Conservation (phyloP, 2,113 vertebrate species). For the Seriola quinqueradiata region DNA sequence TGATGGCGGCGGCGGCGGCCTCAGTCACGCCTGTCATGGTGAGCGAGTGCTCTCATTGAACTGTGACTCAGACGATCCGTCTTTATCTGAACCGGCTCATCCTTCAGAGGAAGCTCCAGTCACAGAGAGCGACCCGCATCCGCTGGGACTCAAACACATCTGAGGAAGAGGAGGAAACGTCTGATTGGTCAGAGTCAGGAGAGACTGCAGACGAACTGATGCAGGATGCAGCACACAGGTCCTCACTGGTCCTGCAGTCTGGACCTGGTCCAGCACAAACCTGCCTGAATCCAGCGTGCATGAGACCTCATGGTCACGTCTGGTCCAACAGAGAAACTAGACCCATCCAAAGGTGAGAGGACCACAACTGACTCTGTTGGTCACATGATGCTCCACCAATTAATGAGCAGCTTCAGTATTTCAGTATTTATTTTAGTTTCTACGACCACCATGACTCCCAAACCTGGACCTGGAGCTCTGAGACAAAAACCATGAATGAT, state of each 20-base stretch:
- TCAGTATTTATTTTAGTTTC: no score
- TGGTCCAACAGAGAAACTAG: no score
- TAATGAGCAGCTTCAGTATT: no score
- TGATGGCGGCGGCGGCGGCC: background rate
- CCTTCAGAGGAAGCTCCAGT: background rate
- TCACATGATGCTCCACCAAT: no score
- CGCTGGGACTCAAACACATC: background rate
- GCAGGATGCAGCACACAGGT: no score
- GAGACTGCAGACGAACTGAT: background rate
- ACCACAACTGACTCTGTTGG: no score
- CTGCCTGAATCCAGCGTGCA: background rate
- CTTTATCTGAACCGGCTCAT: conserved; percentile 29
- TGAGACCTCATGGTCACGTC: no score
- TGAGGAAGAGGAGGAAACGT: conserved; percentile 15
- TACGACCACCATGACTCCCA: no score
- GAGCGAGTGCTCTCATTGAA: conserved; percentile 47
- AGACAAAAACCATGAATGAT: no score
- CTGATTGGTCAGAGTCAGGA: conserved; percentile 2
- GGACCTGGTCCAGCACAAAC: background rate
- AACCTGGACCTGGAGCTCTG: no score
- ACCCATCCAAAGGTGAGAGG: no score
- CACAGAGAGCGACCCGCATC: background rate
- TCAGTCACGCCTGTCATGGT: conserved; percentile 39
- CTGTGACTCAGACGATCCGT: conserved; percentile 8
- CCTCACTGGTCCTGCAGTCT: no score